These are phyloP conservation scores for Misgurnus mizolepis DNA, from an alignment of 2,113 vertebrate species.

Conservation along the genomic window DNA sequence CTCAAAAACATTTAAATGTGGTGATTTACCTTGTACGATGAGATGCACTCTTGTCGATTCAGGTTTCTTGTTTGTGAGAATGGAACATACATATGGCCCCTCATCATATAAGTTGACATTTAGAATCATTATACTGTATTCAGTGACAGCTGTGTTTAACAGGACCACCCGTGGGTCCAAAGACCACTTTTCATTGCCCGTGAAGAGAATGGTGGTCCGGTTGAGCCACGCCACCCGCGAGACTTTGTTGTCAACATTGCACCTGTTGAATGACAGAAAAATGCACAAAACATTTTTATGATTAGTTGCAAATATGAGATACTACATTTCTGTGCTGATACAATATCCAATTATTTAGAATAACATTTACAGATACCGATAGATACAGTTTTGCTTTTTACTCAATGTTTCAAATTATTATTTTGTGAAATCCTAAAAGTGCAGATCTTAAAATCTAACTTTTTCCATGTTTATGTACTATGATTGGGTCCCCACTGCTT, in stretches of 20 bases:
- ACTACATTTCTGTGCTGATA: no score
- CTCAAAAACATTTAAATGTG: conserved; percentile 5
- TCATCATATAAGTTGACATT: conserved; percentile 91
- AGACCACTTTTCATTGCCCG: conserved; percentile 95
- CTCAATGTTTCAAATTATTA: no score
- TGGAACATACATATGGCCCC: conserved; percentile 93
- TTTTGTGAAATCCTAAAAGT: no score
- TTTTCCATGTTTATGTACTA: no score
- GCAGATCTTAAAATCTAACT: no score
- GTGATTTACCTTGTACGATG: conserved; percentile 88
- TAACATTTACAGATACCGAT: no score
- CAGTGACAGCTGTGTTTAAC: conserved; percentile 89
- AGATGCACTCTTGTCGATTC: conserved; percentile 93
- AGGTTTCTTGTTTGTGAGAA: conserved; percentile 95
- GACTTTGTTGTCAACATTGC: conserved; percentile 92
- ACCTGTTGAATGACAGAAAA: conserved; percentile 71
- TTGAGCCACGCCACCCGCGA: conserved; percentile 96
- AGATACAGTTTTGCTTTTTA: no score
- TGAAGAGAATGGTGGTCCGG: conserved; percentile 94
- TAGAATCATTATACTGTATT: conserved; percentile 96
- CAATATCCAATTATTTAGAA: no score
- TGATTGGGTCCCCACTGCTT: no score
- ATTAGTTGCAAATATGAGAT: neutral
- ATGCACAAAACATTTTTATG: neutral
- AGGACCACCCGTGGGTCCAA: conserved; percentile 93